Conservation (phyloP, 2,797 vertebrate genomes). For the Cebuella pygmaea region DNA sequence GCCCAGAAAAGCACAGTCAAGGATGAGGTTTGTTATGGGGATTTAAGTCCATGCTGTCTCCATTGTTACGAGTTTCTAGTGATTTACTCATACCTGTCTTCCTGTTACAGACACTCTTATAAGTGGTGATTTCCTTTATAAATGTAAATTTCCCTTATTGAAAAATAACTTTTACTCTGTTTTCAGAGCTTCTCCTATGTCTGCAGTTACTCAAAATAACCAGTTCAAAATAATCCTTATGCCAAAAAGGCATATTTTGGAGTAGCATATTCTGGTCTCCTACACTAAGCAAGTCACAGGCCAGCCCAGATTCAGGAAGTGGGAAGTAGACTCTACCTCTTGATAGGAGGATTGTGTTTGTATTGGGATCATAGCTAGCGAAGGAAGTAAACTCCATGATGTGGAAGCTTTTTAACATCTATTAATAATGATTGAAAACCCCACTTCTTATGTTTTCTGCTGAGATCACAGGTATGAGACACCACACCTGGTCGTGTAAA, state of each 20-base stretch:
- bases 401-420: background rate
- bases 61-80: background rate
- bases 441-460: background rate
- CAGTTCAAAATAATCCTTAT: too few species aligned
- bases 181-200: background rate
- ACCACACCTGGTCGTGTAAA: background rate
- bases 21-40: background rate
- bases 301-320: too few species aligned
- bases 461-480: too few species aligned
- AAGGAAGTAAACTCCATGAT: background rate
- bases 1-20: background rate
- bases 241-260: too few species aligned
- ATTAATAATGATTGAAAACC: background rate
- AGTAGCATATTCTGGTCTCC: too few species aligned
- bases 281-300: too few species aligned
- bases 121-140: background rate
- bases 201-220: too few species aligned
- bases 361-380: background rate
- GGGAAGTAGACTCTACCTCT: too few species aligned
- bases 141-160: background rate
- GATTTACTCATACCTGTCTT: background rate
- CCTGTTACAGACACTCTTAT: background rate
- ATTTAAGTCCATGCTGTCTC: background rate
- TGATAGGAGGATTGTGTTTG: background rate
- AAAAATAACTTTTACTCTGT: background rate